Percentiles rank a stretch among this genome's conserved stretches.
phyloP scores from a whole-genome alignment of 2,888 invertebrate genomes.

The Amorpha juglandis region DNA sequence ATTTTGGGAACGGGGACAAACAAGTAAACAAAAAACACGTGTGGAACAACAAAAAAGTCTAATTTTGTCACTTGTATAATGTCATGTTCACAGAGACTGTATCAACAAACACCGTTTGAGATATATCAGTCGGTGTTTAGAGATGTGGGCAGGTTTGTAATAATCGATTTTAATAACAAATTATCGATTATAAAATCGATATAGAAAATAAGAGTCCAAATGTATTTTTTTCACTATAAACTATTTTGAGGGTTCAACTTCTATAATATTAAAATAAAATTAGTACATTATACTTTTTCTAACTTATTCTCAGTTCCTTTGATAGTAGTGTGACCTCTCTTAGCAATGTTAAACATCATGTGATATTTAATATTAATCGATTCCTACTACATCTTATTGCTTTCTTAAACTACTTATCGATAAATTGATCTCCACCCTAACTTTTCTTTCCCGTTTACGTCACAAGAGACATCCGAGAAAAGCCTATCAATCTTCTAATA shows the following conservation, averaged over 20 bases:
- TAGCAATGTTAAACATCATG: no score
- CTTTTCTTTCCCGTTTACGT: constrained; percentile 27
- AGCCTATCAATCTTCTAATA: constrained; percentile 79
- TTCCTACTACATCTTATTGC: neutral
- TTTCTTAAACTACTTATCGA: neutral
- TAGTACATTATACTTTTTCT: no score
- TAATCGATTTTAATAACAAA: neutral
- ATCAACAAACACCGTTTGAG: constrained; percentile 73
- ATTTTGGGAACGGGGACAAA: constrained; percentile 27
- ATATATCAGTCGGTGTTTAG: constrained; percentile 69
- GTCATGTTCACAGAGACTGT: constrained; percentile 58
- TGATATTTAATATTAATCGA: neutral
- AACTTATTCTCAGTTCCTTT: no score
- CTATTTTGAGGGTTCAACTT: no score
- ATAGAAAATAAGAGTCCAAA: no score
- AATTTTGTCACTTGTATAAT: constrained; percentile 68
- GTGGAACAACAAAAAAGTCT: constrained; percentile 58
- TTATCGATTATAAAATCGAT: neutral
- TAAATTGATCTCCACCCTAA: neutral
- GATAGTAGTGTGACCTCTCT: no score
- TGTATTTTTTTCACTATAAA: no score
- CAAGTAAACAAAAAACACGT: constrained; percentile 47
- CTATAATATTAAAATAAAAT: no score
- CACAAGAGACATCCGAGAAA: constrained; percentile 44
- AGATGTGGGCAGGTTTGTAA: neutral